Evolutionary conservation across 2,888 invertebrate genomes (phyloP).

Genomic region (Ophonus ardosiacus): DNA sequence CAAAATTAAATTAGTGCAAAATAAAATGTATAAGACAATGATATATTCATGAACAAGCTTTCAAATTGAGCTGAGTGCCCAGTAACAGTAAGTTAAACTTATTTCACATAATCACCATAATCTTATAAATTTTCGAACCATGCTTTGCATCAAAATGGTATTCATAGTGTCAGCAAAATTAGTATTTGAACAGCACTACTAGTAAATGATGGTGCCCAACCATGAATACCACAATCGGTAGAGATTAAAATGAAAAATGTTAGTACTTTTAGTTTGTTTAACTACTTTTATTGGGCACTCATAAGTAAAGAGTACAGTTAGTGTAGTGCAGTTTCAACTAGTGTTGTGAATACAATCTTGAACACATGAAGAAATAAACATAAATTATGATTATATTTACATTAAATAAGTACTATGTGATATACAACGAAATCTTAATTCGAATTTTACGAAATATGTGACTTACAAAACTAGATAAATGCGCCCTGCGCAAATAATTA

Average conservation of each 20-base stretch:
- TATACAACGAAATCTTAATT: conserved; percentile 27
- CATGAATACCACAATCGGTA: conserved; percentile 64
- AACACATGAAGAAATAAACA: conserved; percentile 56
- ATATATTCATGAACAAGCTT: conserved; percentile 64
- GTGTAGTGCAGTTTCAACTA: conserved; percentile 61
- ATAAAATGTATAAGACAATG: conserved; percentile 68
- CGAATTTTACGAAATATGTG: conserved; percentile 32
- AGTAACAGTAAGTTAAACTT: conserved; percentile 72
- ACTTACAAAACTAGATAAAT: conserved; percentile 42
- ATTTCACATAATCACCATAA: conserved; percentile 20
- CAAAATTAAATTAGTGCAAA: conserved; percentile 70
- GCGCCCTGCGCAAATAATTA: conserved; percentile 44
- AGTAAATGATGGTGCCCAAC: conserved; percentile 60
- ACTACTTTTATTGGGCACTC: conserved; percentile 76
- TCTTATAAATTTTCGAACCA: conserved; percentile 72
- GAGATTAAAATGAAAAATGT: conserved; percentile 69
- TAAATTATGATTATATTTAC: conserved; percentile 59
- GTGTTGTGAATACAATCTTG: conserved; percentile 63
- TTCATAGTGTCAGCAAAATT: conserved; percentile 47
- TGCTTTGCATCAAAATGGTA: conserved; percentile 72
- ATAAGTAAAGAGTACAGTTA: conserved; percentile 66
- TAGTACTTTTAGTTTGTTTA: conserved; percentile 73
- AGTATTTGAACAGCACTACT: conserved; percentile 61
- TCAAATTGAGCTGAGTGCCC: conserved; percentile 75
- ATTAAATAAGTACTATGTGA: conserved; percentile 58